phyloP scores from a whole-genome alignment of 2,113 vertebrate genomes.

The Pteronura brasiliensis region DNA sequence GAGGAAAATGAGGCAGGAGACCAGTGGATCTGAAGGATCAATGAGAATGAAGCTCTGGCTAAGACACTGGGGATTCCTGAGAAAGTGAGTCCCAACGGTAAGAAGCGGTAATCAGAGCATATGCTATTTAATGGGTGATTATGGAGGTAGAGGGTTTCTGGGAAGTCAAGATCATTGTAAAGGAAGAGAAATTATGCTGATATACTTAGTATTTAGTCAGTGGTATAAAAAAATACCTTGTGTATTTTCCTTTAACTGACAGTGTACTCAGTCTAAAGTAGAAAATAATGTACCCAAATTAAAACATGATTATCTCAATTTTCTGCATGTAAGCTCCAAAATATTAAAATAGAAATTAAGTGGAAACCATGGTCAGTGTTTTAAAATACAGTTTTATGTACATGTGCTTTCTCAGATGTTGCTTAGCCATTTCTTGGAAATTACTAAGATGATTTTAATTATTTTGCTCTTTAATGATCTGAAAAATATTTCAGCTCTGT shows the following conservation, averaged over 20 bases:
- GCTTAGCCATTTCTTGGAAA: neutral
- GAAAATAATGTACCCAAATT: neutral
- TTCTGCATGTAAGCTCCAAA: neutral
- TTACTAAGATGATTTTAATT: neutral
- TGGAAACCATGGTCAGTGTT: neutral
- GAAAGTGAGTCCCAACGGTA: neutral
- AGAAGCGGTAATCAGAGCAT: neutral
- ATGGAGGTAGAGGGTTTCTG: neutral
- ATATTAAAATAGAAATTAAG: neutral
- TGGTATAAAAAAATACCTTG: neutral
- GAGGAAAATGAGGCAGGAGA: neutral
- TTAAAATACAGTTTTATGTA: neutral
- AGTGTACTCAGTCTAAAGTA: neutral
- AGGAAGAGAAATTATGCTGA: neutral
- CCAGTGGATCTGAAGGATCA: neutral
- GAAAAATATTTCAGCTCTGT: neutral
- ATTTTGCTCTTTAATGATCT: neutral
- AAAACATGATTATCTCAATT: neutral
- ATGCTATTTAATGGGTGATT: neutral
- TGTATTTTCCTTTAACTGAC: neutral
- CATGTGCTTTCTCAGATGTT: neutral
- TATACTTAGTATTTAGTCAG: neutral
- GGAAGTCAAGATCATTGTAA: neutral
- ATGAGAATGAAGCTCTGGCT: neutral
- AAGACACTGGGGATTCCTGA: neutral